Conservation (phyloP, 2,113 vertebrate species). For the Pipra filicauda region DNA sequence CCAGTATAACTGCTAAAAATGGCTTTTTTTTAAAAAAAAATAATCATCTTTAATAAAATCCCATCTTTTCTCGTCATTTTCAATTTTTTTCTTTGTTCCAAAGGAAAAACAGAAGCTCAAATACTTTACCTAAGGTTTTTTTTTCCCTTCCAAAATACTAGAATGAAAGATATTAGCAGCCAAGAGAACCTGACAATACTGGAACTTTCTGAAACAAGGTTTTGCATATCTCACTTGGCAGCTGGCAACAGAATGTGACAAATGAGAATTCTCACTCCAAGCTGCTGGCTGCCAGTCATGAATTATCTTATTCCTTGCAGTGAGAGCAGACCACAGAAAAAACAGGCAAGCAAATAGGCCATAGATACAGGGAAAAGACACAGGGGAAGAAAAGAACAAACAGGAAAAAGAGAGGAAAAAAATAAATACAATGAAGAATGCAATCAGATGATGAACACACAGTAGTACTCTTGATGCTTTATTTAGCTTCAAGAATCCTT, state of each 20-base stretch:
- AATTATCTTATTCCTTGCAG: slow-evolving; percentile 51
- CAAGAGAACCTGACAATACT: slow-evolving; percentile 25
- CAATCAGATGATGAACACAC: neutral
- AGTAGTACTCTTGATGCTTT: neutral
- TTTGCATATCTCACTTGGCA: slow-evolving; percentile 64
- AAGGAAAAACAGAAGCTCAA: neutral
- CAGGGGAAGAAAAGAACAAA: neutral
- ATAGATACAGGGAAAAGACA: neutral
- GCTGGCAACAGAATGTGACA: slow-evolving; percentile 44
- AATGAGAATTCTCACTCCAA: slow-evolving; percentile 53
- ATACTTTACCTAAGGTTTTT: slow-evolving; percentile 4
- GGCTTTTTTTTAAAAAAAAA: neutral
- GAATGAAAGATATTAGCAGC: slow-evolving; percentile 11
- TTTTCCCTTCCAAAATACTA: neutral
- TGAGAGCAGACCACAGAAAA: slow-evolving; percentile 10
- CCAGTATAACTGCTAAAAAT: neutral
- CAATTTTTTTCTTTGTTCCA: neutral
- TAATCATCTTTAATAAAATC: neutral
- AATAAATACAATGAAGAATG: neutral
- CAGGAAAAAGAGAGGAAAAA: neutral
- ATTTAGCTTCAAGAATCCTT: neutral
- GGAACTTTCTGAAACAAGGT: slow-evolving; percentile 36
- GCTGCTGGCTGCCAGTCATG: slow-evolving; percentile 56
- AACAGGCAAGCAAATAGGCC: neutral
- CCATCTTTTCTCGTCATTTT: neutral